These are phyloP conservation scores for Dolichopus griseipennis DNA, from an alignment of 2,888 invertebrate species.

Conservation along the genomic window DNA sequence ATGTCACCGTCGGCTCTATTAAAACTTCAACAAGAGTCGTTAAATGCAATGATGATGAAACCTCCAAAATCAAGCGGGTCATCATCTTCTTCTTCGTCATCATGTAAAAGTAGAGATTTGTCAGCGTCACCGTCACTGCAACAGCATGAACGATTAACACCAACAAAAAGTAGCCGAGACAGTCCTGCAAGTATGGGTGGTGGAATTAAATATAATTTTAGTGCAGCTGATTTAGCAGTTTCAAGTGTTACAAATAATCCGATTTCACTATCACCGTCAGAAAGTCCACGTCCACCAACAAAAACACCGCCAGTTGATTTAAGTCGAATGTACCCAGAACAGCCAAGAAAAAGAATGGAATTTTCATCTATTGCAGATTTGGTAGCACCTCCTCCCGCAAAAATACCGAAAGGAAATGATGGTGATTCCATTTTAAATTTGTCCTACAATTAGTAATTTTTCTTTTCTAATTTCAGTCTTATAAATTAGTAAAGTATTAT, in stretches of 20 bases:
- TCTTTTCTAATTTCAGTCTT: not conserved
- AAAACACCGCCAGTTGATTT: constrained; percentile 40
- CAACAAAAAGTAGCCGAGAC: constrained; percentile 33
- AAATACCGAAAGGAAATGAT: constrained; percentile 53
- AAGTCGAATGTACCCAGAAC: constrained; percentile 36
- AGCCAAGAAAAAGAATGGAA: constrained; percentile 42
- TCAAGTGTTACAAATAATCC: constrained; percentile 42
- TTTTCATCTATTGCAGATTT: constrained; percentile 43
- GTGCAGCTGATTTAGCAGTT: constrained; percentile 43
- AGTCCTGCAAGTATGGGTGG: constrained; percentile 22
- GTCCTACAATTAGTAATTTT: constrained; percentile 35
- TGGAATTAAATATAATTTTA: constrained; percentile 40
- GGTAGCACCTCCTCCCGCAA: constrained; percentile 49
- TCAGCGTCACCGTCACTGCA: constrained; percentile 33
- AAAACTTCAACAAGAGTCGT: constrained; percentile 55
- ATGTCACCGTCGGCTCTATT: constrained; percentile 59
- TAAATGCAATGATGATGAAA: constrained; percentile 49
- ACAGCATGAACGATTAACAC: constrained; percentile 35
- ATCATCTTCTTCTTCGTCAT: constrained; percentile 32
- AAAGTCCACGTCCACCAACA: constrained; percentile 37
- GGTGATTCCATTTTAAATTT: constrained; percentile 40
- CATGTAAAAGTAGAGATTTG: constrained; percentile 37
- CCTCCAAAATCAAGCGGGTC: constrained; percentile 39
- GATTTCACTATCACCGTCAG: constrained; percentile 35
- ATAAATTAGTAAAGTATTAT: not conserved